Conservation (phyloP, 2,888 invertebrate genomes). For the Caenorhabditis panamensis region DNA sequence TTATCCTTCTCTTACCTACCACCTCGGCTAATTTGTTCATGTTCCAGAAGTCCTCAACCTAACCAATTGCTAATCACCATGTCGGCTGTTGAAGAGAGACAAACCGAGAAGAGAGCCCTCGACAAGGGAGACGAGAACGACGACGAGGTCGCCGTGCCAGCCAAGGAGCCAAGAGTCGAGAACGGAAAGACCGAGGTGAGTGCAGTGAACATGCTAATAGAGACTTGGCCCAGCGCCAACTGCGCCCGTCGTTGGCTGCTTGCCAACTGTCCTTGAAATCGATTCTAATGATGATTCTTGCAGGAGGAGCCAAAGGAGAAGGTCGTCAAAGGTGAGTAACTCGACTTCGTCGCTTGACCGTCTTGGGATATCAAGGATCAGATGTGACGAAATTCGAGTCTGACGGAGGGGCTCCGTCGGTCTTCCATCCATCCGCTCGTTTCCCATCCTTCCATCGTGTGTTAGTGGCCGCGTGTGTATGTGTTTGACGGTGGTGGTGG, state of each 20-base stretch:
- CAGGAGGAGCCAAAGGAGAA: constrained; percentile 68
- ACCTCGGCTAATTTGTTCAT: not conserved
- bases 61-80: constrained; percentile 42
- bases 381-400: not conserved
- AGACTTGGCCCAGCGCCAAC: constrained; percentile 28
- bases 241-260: not conserved
- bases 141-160: constrained; percentile 61
- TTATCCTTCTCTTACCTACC: not conserved
- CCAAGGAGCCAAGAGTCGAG: constrained; percentile 70
- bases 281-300: constrained; percentile 33
- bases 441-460: constrained; percentile 32
- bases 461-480: constrained; percentile 40
- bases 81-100: constrained; percentile 72
- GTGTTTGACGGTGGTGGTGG: constrained; percentile 45
- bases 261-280: constrained; percentile 25
- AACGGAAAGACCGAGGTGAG: constrained; percentile 71
- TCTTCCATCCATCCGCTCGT: constrained; percentile 14
- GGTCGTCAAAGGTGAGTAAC: constrained; percentile 62
- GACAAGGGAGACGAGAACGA: constrained; percentile 70
- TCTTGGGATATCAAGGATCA: not conserved
- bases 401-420: constrained; percentile 1
- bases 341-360: not conserved
- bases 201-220: not conserved
- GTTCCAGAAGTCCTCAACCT: constrained; percentile 38
- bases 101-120: constrained; percentile 67